Evolutionary conservation across 2,113 vertebrate genomes (phyloP).

Genomic region (Erythrocebus patas): DNA sequence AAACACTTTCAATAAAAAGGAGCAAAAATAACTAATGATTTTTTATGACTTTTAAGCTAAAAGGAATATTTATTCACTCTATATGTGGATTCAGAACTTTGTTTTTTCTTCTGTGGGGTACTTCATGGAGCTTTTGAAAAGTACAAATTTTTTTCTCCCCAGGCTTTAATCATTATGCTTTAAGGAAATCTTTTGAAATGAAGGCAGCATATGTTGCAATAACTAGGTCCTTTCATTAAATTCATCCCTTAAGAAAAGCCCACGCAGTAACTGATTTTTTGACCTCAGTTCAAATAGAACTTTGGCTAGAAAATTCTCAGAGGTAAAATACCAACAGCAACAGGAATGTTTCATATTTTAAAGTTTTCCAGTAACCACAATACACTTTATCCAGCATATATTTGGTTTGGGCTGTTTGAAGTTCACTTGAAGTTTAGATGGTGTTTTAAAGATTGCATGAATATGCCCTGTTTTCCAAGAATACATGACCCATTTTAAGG

Average conservation of each 20-base stretch:
- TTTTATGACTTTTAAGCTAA: conserved; percentile 24
- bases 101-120: not conserved
- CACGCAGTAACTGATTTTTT: conserved; percentile 56
- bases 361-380: conserved; percentile 40
- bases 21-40: conserved; percentile 34
- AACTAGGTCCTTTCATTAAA: conserved; percentile 63
- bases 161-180: conserved; percentile 38
- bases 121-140: conserved; percentile 52
- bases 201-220: conserved; percentile 43
- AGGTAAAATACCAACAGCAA: conserved; percentile 56
- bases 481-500: not conserved
- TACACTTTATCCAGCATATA: not conserved
- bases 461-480: not conserved
- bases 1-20: conserved; percentile 45
- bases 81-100: not conserved
- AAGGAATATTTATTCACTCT: conserved; percentile 37
- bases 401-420: conserved; percentile 38
- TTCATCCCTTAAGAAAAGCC: conserved; percentile 58
- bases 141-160: conserved; percentile 61
- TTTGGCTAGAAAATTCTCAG: conserved; percentile 57
- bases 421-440: conserved; percentile 40
- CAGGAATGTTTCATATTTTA: conserved; percentile 46
- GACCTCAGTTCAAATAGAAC: conserved; percentile 65
- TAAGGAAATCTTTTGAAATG: conserved; percentile 65
- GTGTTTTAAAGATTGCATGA: not conserved